Conservation (phyloP, 1,140 invertebrate genomes). For the Liolophura sinensis region DNA sequence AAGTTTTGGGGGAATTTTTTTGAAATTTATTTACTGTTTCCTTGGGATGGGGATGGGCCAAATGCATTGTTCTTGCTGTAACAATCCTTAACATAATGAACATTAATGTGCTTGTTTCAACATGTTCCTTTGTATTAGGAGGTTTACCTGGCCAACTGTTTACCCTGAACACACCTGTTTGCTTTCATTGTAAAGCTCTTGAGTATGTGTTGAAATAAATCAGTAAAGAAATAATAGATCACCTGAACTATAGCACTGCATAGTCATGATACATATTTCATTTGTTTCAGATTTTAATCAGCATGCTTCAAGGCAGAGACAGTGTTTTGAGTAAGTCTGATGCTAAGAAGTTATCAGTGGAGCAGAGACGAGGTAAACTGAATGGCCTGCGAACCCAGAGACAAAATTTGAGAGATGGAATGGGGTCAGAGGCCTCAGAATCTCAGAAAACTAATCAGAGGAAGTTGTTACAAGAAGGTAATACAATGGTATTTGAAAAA, state of each 20-base stretch:
- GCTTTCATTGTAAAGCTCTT: not conserved
- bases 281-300: slow-evolving; percentile 30
- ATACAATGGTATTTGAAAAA: not conserved
- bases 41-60: no score
- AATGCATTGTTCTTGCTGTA: no score
- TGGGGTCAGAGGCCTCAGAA: not conserved
- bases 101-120: no score
- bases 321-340: slow-evolving; percentile 20
- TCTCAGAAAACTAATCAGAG: slow-evolving; percentile 21
- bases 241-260: no score
- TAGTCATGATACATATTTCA: no score
- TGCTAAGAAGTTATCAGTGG: slow-evolving; percentile 25
- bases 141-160: not conserved
- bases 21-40: no score
- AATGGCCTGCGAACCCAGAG: slow-evolving; percentile 35
- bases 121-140: not conserved
- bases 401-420: no score
- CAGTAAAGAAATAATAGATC: no score
- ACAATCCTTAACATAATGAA: no score
- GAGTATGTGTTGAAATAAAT: no score
- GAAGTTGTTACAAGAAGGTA: slow-evolving; percentile 37
- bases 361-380: slow-evolving; percentile 32
- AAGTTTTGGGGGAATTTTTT: no score
- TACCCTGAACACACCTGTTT: no score
- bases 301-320: slow-evolving; percentile 36